phyloP scores from a whole-genome alignment of 2,888 invertebrate species.

The Pyrocoelia pectoralis region DNA sequence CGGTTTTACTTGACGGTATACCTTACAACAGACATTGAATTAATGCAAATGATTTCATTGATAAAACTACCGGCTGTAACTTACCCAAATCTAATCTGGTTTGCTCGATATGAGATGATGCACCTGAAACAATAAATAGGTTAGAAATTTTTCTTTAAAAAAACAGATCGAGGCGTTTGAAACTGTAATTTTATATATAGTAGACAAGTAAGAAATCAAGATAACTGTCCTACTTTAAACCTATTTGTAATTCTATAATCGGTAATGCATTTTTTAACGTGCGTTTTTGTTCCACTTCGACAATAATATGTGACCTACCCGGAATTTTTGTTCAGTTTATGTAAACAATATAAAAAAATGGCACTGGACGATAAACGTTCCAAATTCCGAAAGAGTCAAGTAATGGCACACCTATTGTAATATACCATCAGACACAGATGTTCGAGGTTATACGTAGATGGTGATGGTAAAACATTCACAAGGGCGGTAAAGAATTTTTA shows the following conservation, averaged over 20 bases:
- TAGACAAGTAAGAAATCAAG: slow-evolving; percentile 5
- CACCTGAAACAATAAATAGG: not conserved
- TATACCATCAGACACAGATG: slow-evolving; percentile 22
- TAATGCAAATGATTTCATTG: not conserved
- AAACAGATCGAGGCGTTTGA: slow-evolving; percentile 15
- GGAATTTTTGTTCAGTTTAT: slow-evolving; percentile 7
- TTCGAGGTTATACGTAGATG: slow-evolving; percentile 22
- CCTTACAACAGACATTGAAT: not conserved
- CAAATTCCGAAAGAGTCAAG: slow-evolving; percentile 24
- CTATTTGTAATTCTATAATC: slow-evolving; percentile 22
- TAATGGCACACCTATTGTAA: slow-evolving; percentile 25
- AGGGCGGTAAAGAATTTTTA: slow-evolving; percentile 27
- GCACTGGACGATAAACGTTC: slow-evolving; percentile 15
- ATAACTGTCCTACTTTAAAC: slow-evolving; percentile 9
- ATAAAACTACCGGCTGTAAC: too few relatives aligned
- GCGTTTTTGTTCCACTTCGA: slow-evolving; percentile 18
- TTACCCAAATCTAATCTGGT: not conserved
- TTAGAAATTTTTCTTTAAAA: not conserved
- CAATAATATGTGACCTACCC: too few relatives aligned
- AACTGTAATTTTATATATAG: slow-evolving; percentile 7
- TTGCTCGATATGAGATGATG: not conserved
- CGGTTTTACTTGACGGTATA: not conserved
- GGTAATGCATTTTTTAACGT: slow-evolving; percentile 20
- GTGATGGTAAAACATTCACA: slow-evolving; percentile 28
- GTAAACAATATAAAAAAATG: slow-evolving; percentile 1